Conservation (phyloP, 2,888 invertebrate species). For the Acrobasis suavella region DNA sequence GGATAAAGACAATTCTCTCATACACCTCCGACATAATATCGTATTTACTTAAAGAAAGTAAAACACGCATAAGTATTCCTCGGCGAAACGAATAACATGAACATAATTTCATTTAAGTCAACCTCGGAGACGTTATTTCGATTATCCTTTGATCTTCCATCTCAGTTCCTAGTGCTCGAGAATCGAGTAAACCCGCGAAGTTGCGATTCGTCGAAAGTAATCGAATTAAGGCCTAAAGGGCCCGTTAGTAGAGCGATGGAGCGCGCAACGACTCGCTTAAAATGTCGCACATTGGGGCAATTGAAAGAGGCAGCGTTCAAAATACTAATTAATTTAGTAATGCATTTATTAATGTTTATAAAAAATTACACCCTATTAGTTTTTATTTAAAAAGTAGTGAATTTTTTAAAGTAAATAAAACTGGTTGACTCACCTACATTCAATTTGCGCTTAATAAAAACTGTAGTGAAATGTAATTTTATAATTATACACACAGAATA, state of each 20-base stretch:
- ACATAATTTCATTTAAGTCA: constrained; percentile 55
- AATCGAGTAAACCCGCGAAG: constrained; percentile 47
- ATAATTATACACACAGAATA: no score
- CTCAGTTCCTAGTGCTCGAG: constrained; percentile 47
- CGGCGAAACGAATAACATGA: constrained; percentile 41
- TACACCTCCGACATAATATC: not conserved
- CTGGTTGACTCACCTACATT: no score
- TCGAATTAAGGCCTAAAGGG: constrained; percentile 54
- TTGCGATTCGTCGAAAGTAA: constrained; percentile 53
- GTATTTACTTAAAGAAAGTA: not conserved
- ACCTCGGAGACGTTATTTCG: constrained; percentile 53
- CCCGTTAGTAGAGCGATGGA: constrained; percentile 52
- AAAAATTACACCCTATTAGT: no score
- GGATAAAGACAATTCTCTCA: no score
- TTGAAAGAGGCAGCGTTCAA: not conserved
- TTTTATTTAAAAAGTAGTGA: no score
- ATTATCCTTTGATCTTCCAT: constrained; percentile 63
- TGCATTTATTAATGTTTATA: no score
- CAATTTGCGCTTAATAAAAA: no score
- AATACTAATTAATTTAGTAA: not conserved
- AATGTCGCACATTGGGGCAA: constrained; percentile 35
- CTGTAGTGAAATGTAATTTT: no score
- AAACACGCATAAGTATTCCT: constrained; percentile 30
- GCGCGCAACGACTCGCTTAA: constrained; percentile 49
- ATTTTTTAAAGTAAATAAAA: no score